Conservation (phyloP, 2,113 vertebrate species). For the Sturnira hondurensis region DNA sequence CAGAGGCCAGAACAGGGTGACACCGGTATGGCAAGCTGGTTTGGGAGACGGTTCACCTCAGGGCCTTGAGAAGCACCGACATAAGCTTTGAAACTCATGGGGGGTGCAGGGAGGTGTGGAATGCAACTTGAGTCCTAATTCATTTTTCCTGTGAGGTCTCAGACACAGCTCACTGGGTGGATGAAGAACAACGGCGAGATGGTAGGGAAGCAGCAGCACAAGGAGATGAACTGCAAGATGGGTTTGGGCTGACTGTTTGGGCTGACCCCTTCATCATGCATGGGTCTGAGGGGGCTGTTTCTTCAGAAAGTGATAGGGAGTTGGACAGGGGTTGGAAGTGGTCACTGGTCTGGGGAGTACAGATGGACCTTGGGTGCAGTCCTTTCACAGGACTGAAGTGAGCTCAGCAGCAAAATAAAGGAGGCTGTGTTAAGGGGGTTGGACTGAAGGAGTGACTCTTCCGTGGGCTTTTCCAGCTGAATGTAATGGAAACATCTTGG, state of each 20-base stretch:
- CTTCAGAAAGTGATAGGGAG: not conserved
- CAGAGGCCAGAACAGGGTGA: not conserved
- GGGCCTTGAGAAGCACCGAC: not conserved
- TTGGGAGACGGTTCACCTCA: not conserved
- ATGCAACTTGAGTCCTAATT: conserved; percentile 7
- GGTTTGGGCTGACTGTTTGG: not conserved
- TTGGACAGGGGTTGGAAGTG: not conserved
- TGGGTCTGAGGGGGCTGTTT: not conserved
- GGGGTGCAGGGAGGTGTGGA: not conserved
- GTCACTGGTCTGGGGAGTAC: not conserved
- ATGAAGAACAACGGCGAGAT: not conserved
- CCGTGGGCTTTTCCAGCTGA: not conserved
- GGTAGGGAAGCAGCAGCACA: not conserved
- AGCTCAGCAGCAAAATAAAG: not conserved
- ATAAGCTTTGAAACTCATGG: conserved; percentile 4
- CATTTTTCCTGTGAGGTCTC: conserved; percentile 44
- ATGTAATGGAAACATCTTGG: conserved; percentile 2
- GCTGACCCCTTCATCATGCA: not conserved
- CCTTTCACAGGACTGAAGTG: not conserved
- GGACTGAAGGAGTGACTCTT: not conserved
- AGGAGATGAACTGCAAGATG: conserved; percentile 49
- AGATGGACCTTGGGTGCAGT: not conserved
- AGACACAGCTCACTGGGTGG: not conserved
- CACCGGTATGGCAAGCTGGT: not conserved
- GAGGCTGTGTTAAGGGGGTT: not conserved